Evolutionary conservation across 2,888 invertebrate genomes (phyloP), one percentile per base, ranked within the genome.

Genomic region (Ophion ellenae): DNA sequence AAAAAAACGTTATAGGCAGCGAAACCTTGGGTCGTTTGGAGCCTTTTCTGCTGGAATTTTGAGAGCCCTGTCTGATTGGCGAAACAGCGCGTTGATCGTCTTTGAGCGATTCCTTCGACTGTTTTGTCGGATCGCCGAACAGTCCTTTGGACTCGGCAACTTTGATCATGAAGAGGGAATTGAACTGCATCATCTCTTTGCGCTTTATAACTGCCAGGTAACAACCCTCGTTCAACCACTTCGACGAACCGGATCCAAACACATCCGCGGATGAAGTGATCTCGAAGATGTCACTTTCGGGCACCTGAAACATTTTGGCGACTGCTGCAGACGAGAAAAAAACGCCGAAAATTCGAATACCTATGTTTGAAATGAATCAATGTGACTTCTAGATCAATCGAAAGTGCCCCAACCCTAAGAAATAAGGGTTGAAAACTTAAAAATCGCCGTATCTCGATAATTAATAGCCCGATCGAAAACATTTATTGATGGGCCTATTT

Each of bases 91-190:
- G 28, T 83, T 81, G 64, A n/a, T 89, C 94, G 90, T 93, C 90
- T 77, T 93, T 94, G 14, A 94, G 93, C 73, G 94, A 89, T 73
- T 88, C 88, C 11, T 88, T 94, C 4, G 91, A 89, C 36, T 87
- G 88, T 17, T 89, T 91, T 17, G 81, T 53, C 0, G 91, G 87
- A 66, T 94, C 95, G 2, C 97, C 97, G 92, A 98, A 98, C 87
- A 98, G 94, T 0, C 97, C 97, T 84, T 97, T 95, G 63, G 96
- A 95, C 93, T 97, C 97, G 2, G 98, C 97, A 94, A 97, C 97
- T 90, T 96, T 96, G 89, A 98, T 98, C 96, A 98, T 97, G 92
- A 97, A 97, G 93, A 97, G 96, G 6, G 97, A 97, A 93, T 98
- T 97, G 90, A 97, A 95, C 64, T 96, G 96, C 78, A 97, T 97